Evolutionary conservation across 2,113 vertebrate species (phyloP).

Genomic region (Capreolus pygargus): DNA sequence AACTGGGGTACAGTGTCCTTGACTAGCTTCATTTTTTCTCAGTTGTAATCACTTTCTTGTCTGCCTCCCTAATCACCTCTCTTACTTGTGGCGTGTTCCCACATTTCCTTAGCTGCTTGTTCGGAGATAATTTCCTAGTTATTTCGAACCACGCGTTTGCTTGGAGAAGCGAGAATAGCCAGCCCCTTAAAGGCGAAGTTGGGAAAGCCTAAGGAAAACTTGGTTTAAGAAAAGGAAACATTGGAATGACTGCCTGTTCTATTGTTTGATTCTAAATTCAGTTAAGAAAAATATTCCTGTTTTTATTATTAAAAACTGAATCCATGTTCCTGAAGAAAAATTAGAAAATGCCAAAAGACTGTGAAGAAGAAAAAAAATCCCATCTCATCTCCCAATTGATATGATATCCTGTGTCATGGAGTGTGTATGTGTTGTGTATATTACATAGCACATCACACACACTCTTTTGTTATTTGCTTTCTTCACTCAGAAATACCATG

Average conservation of each 20-base stretch:
- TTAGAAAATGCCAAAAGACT: not conserved
- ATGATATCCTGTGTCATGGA: not conserved
- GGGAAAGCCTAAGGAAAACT: not conserved
- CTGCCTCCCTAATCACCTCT: not conserved
- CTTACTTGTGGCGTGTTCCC: not conserved
- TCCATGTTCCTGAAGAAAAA: not conserved
- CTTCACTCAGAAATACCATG: not conserved
- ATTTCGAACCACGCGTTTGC: not conserved
- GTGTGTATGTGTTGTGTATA: fast-evolving
- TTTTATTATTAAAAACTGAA: not conserved
- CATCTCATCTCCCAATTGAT: not conserved
- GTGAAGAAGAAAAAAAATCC: not conserved
- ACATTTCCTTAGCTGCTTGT: not conserved
- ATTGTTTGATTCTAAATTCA: not conserved
- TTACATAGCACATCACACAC: not conserved
- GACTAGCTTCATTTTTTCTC: not conserved
- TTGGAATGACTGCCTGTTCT: not conserved
- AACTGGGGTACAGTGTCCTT: not conserved
- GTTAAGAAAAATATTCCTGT: not conserved
- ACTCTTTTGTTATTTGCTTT: not conserved
- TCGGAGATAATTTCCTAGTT: not conserved
- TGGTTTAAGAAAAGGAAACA: not conserved
- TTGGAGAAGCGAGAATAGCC: not conserved
- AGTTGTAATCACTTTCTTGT: not conserved
- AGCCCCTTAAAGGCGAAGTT: not conserved